Conservation (phyloP, 2,113 vertebrate genomes). For the Peucedramus taeniatus region DNA sequence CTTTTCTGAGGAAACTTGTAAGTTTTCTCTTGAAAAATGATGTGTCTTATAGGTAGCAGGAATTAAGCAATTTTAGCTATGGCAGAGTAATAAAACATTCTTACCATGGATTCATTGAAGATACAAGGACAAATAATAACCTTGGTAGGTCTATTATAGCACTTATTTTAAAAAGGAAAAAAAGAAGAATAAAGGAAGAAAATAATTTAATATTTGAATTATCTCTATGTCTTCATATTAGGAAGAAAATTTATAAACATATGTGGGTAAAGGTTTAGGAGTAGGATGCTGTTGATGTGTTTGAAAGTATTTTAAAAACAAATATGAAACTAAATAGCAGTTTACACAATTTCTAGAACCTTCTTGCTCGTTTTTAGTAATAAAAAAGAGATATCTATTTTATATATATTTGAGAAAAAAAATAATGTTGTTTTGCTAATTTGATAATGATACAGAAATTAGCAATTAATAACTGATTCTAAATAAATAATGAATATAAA, state of each 20-base stretch:
- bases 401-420: not conserved
- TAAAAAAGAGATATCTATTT: not conserved
- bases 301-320: constrained; percentile 37
- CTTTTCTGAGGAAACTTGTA: constrained; percentile 61
- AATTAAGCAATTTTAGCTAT: constrained; percentile 73
- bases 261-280: constrained; percentile 35
- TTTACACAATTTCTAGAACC: not conserved
- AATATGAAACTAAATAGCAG: not conserved
- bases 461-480: not conserved
- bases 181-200: constrained; percentile 46
- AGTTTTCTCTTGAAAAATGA: constrained; percentile 73
- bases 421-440: not conserved
- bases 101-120: constrained; percentile 63
- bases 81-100: constrained; percentile 71
- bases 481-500: not conserved
- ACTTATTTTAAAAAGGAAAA: constrained; percentile 35
- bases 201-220: constrained; percentile 66
- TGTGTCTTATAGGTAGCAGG: constrained; percentile 59
- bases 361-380: not conserved
- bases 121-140: constrained; percentile 75
- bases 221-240: constrained; percentile 1
- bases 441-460: not conserved
- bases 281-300: not conserved
- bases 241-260: constrained; percentile 49
- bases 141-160: constrained; percentile 67